Evolutionary conservation across 2,113 vertebrate species (phyloP).

Genomic region (Myxocyprinus asiaticus): DNA sequence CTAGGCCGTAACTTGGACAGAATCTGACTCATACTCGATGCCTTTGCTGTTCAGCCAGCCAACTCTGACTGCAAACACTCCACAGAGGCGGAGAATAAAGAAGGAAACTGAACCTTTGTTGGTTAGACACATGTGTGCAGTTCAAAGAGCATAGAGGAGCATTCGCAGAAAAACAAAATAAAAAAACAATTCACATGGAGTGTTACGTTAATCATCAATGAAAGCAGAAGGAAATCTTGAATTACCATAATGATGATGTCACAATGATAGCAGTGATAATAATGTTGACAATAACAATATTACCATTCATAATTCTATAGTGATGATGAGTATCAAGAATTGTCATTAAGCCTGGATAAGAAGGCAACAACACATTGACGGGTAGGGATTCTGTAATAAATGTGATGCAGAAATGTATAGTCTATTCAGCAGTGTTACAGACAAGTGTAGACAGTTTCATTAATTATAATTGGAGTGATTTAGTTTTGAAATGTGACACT

Average conservation of each 20-base stretch:
- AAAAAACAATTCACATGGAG: neutral
- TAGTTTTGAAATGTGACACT: too few species aligned
- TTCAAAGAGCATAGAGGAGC: constrained; percentile 9
- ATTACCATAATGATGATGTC: neutral
- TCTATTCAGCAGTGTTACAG: too few species aligned
- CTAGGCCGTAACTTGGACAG: constrained; percentile 29
- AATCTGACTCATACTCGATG: constrained; percentile 1
- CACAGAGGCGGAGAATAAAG: too few species aligned
- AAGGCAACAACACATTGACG: too few species aligned
- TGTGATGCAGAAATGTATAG: too few species aligned
- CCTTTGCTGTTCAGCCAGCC: constrained; percentile 29
- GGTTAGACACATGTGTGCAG: neutral
- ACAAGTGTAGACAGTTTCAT: too few species aligned
- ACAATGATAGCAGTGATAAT: neutral
- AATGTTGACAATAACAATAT: too few species aligned
- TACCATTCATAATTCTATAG: too few species aligned
- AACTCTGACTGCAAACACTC: constrained; percentile 7
- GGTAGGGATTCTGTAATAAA: too few species aligned
- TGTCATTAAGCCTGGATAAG: too few species aligned
- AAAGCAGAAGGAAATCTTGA: neutral
- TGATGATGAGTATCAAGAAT: too few species aligned
- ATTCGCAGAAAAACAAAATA: neutral
- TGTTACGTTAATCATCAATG: constrained; percentile 1
- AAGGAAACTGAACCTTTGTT: neutral
- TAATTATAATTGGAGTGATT: too few species aligned